Evolutionary conservation across 2,888 invertebrate genomes (phyloP), one percentile per base, ranked within the genome.

Genomic region (Brenthis hecate): DNA sequence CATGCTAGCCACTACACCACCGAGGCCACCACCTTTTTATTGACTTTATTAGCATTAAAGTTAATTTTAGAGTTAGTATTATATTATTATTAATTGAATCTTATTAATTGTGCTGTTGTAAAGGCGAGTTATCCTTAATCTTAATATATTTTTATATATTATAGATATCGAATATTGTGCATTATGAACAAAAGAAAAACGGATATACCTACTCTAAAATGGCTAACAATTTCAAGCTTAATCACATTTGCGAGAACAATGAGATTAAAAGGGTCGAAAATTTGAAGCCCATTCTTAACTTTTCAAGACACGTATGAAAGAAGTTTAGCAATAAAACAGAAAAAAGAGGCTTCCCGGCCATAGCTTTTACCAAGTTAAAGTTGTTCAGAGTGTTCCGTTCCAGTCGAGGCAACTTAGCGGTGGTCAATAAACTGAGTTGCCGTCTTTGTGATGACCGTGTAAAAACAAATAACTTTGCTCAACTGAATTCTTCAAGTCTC

Each of bases 311-410:
- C 88, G 87, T 88, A 88, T 88, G 86, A 82, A 83, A 81, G 82
- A 91, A 90, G 85, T 91, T 91, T 85, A 75, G 84, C 86, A 91
- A 91, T 91, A 90, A 91, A 89, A 88, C 77, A 83, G 80, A 82
- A 84, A 87, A 86, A 86, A 85, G 85, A 82, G 82, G 82, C 85
- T 86, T 82, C 81, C 80, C 82, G 81, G 81, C 82, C 83, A 82
- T 85, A 85, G 86, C 87, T 86, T 86, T 88, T 85, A 85, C 84
- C 77, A 79, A 87, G 88, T 87, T 86, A 84, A 87, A 89, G 85
- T 89, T 86, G 84, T 80, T 86, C 85, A 87, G 89, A 90, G 86
- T 85, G 83, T 36, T 36, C 85, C 83, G 82, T 81, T 83, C 80
- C 77, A 77, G 79, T 50, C 68, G 81, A 80, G 84, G 82, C 83